phyloP scores from a whole-genome alignment of 2,888 invertebrate genomes.

The Agrilus mali region DNA sequence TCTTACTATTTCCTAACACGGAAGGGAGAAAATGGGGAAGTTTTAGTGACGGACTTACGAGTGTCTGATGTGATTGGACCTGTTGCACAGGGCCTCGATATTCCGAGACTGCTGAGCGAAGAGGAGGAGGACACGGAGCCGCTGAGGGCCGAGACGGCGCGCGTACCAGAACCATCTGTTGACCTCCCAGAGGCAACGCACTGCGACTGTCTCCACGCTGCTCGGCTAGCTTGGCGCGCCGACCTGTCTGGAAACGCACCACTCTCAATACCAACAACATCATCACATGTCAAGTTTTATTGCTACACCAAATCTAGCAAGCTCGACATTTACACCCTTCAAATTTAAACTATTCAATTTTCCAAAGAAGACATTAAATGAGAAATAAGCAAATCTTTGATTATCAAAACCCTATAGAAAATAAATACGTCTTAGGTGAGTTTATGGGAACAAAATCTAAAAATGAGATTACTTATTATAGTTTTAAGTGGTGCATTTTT shows the following conservation, averaged over 20 bases:
- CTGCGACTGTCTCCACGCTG: conserved; percentile 78
- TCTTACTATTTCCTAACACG: neutral
- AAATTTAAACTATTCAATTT: no score
- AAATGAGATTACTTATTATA: no score
- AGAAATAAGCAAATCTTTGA: no score
- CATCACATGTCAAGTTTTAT: conserved; percentile 25
- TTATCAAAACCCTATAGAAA: no score
- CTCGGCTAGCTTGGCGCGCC: conserved; percentile 76
- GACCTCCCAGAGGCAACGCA: conserved; percentile 57
- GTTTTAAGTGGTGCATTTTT: no score
- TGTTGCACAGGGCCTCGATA: conserved; percentile 46
- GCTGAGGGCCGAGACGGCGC: conserved; percentile 73
- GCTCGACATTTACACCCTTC: neutral
- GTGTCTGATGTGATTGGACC: conserved; percentile 60
- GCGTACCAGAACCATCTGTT: conserved; percentile 26
- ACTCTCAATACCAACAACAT: conserved; percentile 38
- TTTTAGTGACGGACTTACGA: conserved; percentile 34
- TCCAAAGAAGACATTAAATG: no score
- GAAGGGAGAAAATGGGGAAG: neutral
- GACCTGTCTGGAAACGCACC: conserved; percentile 67
- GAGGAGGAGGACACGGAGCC: conserved; percentile 59
- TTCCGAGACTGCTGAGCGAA: conserved; percentile 51
- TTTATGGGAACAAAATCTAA: no score
- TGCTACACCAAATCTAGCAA: conserved; percentile 1
- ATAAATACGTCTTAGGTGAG: no score